phyloP scores from a whole-genome alignment of 2,113 vertebrate species.

The Antigone vipio region DNA sequence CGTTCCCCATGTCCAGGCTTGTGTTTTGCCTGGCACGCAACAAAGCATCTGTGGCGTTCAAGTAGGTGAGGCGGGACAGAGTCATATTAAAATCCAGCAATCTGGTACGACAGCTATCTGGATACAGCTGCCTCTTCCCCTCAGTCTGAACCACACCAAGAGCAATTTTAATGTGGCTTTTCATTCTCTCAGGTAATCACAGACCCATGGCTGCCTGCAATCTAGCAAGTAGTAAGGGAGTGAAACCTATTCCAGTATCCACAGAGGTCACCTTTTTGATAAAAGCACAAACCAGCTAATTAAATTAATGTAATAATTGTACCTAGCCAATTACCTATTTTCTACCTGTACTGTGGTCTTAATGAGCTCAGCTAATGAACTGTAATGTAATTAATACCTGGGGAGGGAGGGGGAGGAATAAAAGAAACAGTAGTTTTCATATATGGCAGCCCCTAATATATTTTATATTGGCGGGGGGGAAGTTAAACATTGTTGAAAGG shows the following conservation, averaged over 20 bases:
- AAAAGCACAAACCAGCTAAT: conserved; percentile 54
- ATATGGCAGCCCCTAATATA: not conserved
- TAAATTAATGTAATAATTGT: conserved; percentile 62
- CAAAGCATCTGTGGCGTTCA: not conserved
- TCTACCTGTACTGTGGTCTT: conserved; percentile 29
- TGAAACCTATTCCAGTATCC: not conserved
- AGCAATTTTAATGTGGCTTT: not conserved
- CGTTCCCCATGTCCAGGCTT: not conserved
- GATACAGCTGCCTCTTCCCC: not conserved
- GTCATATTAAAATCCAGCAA: not conserved
- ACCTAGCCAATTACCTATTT: conserved; percentile 42
- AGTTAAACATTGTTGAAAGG: not conserved
- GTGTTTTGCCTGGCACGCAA: not conserved
- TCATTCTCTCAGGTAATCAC: not conserved
- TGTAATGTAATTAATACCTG: conserved; percentile 58
- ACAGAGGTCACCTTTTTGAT: conserved; percentile 64
- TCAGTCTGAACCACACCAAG: not conserved
- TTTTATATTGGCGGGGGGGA: not conserved
- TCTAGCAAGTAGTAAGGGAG: not conserved
- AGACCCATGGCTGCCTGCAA: not conserved
- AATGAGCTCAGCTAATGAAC: conserved; percentile 66
- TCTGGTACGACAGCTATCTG: not conserved
- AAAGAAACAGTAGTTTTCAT: conserved; percentile 17
- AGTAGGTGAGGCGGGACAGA: not conserved
- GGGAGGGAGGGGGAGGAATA: not conserved